phyloP scores from a whole-genome alignment of 2,797 vertebrate species.

The Notolabrus celidotus region DNA sequence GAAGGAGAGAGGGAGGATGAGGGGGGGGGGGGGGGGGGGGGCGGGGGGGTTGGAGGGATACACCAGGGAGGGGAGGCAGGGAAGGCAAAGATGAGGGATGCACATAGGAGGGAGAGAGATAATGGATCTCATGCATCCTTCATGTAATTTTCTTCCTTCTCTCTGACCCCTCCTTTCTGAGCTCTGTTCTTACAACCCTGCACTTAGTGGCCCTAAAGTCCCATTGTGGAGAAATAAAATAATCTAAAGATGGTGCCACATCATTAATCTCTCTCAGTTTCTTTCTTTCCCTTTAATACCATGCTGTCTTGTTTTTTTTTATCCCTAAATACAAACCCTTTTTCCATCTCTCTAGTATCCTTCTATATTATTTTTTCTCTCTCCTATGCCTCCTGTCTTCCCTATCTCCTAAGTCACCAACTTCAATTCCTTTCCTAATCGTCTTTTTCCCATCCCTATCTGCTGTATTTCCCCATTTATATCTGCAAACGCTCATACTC shows the following conservation, averaged over 20 bases:
- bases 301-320: constrained; percentile 14
- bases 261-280: constrained; percentile 45
- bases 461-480: not conserved
- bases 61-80: constrained; percentile 22
- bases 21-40: too few species aligned
- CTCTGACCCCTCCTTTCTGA: constrained; percentile 28
- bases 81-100: constrained; percentile 23
- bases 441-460: constrained; percentile 7
- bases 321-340: constrained; percentile 13
- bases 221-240: constrained; percentile 46
- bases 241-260: constrained; percentile 35
- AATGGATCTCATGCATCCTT: constrained; percentile 56
- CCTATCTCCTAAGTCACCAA: not conserved
- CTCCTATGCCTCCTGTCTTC: not conserved
- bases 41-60: constrained; percentile 24
- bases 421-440: not conserved
- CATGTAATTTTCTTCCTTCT: constrained; percentile 35
- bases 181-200: constrained; percentile 8
- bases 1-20: constrained; percentile 23
- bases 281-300: constrained; percentile 11
- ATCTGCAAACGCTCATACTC: constrained; percentile 1
- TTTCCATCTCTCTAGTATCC: not conserved
- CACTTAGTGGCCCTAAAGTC: constrained; percentile 36
- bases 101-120: constrained; percentile 34
- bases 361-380: not conserved